Conservation (phyloP, 2,888 invertebrate species). For the Schizaphis graminum region DNA sequence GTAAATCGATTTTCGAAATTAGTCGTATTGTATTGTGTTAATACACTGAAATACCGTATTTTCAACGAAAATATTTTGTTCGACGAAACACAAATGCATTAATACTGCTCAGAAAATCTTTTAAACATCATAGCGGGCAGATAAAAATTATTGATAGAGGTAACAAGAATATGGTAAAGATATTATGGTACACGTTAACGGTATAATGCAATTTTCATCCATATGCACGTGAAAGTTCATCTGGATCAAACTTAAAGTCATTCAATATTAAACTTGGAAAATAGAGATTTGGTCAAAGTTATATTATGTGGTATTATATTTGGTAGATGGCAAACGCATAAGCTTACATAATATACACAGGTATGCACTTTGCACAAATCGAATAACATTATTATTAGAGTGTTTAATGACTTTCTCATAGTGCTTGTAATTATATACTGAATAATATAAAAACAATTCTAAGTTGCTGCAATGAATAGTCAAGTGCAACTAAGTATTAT, state of each 20-base stretch:
- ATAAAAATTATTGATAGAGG: background rate
- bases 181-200: background rate
- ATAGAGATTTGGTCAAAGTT: conserved; percentile 7
- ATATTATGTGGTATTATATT: background rate
- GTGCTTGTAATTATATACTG: background rate
- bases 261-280: conserved; percentile 36
- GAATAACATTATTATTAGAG: background rate
- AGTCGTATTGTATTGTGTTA: background rate
- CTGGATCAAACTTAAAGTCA: conserved; percentile 24
- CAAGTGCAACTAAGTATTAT: background rate
- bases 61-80: too few species aligned
- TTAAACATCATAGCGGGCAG: background rate
- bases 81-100: background rate
- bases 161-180: background rate
- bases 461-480: background rate
- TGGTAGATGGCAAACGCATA: background rate
- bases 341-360: background rate
- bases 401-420: background rate
- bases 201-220: background rate
- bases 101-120: background rate
- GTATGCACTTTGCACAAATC: background rate
- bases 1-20: background rate
- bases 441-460: background rate
- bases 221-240: conserved; percentile 16
- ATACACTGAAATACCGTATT: too few species aligned